Conservation (phyloP, 1,140 invertebrate species). For the Gryllus bimaculatus region DNA sequence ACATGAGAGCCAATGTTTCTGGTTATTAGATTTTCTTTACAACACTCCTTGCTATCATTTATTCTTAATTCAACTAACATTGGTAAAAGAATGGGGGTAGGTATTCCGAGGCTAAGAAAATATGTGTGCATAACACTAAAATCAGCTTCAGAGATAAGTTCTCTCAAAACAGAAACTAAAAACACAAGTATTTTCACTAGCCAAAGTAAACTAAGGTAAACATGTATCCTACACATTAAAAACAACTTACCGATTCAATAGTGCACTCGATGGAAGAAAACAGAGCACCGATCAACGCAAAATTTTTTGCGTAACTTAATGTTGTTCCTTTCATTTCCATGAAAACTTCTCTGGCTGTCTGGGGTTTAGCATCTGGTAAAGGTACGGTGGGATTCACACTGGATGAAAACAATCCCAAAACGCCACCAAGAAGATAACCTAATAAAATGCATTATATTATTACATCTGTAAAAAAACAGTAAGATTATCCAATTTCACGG, state of each 20-base stretch:
- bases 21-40: too few relatives aligned
- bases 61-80: too few relatives aligned
- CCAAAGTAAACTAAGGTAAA: neutral
- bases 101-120: too few relatives aligned
- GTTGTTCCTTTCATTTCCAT: constrained; percentile 87
- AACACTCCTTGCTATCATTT: too few relatives aligned
- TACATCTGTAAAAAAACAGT: constrained; percentile 11
- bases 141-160: too few relatives aligned
- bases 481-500: neutral
- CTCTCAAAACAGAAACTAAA: too few relatives aligned
- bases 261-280: constrained; percentile 89
- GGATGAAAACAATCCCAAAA: constrained; percentile 89
- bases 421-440: constrained; percentile 90
- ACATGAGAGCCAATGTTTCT: too few relatives aligned
- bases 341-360: constrained; percentile 73
- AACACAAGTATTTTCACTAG: neutral
- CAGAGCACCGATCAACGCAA: constrained; percentile 86
- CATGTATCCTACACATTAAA: neutral
- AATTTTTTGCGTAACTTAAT: constrained; percentile 92
- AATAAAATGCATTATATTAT: constrained; percentile 22
- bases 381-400: constrained; percentile 85
- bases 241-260: constrained; percentile 67
- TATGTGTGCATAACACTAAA: too few relatives aligned
- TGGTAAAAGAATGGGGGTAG: too few relatives aligned
- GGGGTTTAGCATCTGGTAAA: constrained; percentile 61